Base-by-base conservation (phyloP, 2,797 vertebrate species). In the Macrochelys suwanniensis region DNA sequence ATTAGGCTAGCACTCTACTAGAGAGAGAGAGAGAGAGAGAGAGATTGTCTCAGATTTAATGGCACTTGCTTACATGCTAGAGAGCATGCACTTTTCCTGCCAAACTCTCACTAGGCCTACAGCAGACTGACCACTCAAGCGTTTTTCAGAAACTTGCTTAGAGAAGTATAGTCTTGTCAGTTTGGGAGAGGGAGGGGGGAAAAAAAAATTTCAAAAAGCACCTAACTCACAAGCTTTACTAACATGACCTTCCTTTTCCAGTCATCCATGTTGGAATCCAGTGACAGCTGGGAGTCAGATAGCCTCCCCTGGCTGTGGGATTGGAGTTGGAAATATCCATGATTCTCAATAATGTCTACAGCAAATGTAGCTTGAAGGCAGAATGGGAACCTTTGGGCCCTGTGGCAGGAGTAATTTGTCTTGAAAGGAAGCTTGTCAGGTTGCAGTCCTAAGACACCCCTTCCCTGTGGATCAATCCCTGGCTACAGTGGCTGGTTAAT, bases 71-170 rank as follows among this genome's bases (percentile, higher is more conserved):
- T 71, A 71, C 33, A 37, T 25, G 54, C 54, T 56, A 10, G 26
- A 6, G 31, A 42, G 8, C 31, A 85, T 28, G 4, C 12, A 5
- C 13, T 4, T 26, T 82, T 53, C 19, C 26, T 45, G 45, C 53
- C 33, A 61, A 25, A 16, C 21, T 31, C 42, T 53, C 2, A 0
- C 1, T 15, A 16, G 78, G 31, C 9, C 42, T 15, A 15, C 37
- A 74, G 83, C 56, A 25, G 13, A 57, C 56, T 26, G 51, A 42
- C 45, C 33, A 42, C 11, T 15, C 15, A 56, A 49, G n/a, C 31
- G 53, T 16, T 33, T 37, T 11, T 71, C n/a, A 37, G 65, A 71
- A 21, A 23, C 7, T 4, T 71, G 65, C 7, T 71, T 37, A 23
- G n/a, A 65, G 33, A 42, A n/a, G 31, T 37, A 11, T 42, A 42